Conservation (phyloP, 2,888 invertebrate genomes). For the Cantharis flavilabris region DNA sequence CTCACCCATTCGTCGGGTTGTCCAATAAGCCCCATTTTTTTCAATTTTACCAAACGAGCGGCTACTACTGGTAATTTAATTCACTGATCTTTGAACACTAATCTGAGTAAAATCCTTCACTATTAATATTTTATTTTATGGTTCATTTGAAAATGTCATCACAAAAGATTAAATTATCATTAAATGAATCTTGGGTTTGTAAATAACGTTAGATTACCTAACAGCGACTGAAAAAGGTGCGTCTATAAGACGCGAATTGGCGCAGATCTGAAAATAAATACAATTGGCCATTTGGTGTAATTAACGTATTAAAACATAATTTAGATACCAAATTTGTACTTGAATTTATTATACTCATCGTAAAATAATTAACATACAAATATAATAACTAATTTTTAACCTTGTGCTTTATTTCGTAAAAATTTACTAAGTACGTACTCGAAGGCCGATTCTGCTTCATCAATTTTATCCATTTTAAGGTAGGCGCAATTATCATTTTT, state of each 20-base stretch:
- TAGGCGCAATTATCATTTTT: not conserved
- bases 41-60: not conserved
- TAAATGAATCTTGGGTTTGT: conserved; percentile 6
- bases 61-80: not conserved
- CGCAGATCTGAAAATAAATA: conserved; percentile 18
- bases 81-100: conserved; percentile 4
- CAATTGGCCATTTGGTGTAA: conserved; percentile 13
- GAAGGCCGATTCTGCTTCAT: not conserved
- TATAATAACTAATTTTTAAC: not conserved
- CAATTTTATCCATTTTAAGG: not conserved
- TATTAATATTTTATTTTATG: conserved; percentile 11
- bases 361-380: conserved; percentile 11
- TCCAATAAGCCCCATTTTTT: not conserved
- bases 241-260: not conserved
- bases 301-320: conserved; percentile 11
- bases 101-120: conserved; percentile 2
- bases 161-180: conserved; percentile 6
- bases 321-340: conserved; percentile 18
- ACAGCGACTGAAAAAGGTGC: conserved; percentile 11
- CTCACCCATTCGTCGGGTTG: conserved; percentile 10
- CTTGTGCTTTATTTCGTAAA: not conserved
- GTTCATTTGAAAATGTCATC: conserved; percentile 10
- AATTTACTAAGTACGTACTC: not conserved
- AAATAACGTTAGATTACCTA: conserved; percentile 1
- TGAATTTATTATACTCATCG: conserved; percentile 5